Percentiles rank a stretch among this genome's conserved stretches.
Evolutionary conservation across 2,797 vertebrate genomes (phyloP).

Genomic region (Tarsius wallacei): DNA sequence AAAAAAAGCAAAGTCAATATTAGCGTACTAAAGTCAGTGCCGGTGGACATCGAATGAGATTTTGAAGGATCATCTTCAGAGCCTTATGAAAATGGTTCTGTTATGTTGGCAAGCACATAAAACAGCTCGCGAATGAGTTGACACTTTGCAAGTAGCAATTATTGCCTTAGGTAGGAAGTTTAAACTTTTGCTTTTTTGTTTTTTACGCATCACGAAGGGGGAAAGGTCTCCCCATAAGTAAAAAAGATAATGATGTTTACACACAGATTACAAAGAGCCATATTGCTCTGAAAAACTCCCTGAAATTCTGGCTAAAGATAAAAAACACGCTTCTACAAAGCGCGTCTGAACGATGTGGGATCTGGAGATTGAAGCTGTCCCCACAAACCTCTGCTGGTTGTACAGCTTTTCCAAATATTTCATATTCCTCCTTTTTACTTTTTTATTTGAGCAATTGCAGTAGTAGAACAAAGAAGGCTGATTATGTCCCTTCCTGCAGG

Average conservation of each 20-base stretch:
- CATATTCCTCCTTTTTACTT: not conserved
- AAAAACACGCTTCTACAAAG: conserved; percentile 63
- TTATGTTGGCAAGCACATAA: conserved; percentile 22
- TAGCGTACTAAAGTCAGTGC: not conserved
- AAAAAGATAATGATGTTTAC: conserved; percentile 73
- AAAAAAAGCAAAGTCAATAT: not conserved
- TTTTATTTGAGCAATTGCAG: not conserved
- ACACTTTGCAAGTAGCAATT: conserved; percentile 58
- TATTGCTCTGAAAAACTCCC: conserved; percentile 66
- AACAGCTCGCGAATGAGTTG: conserved; percentile 37
- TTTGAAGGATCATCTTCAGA: not conserved
- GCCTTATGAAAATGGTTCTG: not conserved
- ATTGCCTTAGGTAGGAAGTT: conserved; percentile 58
- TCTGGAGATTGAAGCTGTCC: not conserved
- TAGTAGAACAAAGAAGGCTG: not conserved
- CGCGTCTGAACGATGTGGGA: conserved; percentile 38
- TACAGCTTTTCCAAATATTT: conserved; percentile 4
- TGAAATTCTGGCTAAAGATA: conserved; percentile 56
- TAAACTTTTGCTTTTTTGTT: conserved; percentile 70
- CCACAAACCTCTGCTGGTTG: not conserved
- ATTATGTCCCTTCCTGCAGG: not conserved
- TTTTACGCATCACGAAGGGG: conserved; percentile 35
- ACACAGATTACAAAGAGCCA: conserved; percentile 33
- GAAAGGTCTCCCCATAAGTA: conserved; percentile 41
- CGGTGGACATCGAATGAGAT: not conserved